Conservation (phyloP, 2,888 invertebrate genomes). For the Diarsia mendica region DNA sequence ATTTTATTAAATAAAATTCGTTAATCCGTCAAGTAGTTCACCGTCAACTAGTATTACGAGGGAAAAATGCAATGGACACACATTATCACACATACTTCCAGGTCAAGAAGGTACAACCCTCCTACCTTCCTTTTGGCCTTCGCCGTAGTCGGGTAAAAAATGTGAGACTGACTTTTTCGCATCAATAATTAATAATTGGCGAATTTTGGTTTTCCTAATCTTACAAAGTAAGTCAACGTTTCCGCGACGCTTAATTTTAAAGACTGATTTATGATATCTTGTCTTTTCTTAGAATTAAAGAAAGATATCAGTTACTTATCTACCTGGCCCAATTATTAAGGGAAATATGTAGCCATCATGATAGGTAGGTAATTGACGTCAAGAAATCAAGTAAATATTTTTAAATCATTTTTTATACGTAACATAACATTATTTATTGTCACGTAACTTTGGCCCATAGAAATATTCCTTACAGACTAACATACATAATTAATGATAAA, state of each 20-base stretch:
- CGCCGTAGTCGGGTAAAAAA: not conserved
- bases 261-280: conserved; percentile 44
- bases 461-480: no score
- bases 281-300: conserved; percentile 45
- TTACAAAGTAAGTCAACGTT: conserved; percentile 8
- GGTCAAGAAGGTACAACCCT: no score
- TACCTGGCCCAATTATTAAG: conserved; percentile 33
- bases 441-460: no score
- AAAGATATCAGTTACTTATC: conserved; percentile 46
- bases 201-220: conserved; percentile 17
- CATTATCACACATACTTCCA: no score
- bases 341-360: conserved; percentile 21
- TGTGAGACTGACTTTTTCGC: no score
- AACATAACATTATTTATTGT: no score
- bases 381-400: not conserved
- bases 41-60: no score
- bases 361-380: not conserved
- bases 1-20: no score
- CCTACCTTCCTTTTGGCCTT: no score
- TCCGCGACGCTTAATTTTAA: conserved; percentile 36
- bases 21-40: no score
- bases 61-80: no score
- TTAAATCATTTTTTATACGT: not conserved
- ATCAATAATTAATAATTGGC: not conserved
- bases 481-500: no score